phyloP scores from a whole-genome alignment of 2,797 vertebrate species.

The Galago senegalensis region DNA sequence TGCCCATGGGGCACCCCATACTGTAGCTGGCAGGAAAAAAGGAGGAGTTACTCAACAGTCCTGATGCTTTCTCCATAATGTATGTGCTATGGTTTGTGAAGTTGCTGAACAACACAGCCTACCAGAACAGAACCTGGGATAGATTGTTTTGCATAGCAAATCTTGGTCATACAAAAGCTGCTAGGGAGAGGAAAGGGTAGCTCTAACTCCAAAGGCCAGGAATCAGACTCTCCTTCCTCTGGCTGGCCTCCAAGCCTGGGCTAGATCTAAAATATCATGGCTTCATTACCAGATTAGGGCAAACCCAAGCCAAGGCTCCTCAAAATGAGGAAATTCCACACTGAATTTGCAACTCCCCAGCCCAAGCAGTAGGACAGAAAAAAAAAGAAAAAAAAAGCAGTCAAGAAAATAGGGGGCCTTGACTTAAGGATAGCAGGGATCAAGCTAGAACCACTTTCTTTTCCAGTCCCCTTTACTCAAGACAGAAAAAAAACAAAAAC shows the following conservation, averaged over 20 bases:
- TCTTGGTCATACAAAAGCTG: slow-evolving; percentile 74
- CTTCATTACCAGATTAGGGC: slow-evolving; percentile 73
- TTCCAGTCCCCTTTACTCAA: slow-evolving; percentile 67
- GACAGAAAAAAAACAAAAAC: not conserved
- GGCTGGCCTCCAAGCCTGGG: slow-evolving; percentile 58
- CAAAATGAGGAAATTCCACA: slow-evolving; percentile 67
- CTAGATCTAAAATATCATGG: slow-evolving; percentile 74
- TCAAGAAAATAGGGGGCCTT: slow-evolving; percentile 66
- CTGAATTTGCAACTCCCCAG: slow-evolving; percentile 61
- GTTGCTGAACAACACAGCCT: slow-evolving; percentile 75
- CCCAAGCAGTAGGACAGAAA: slow-evolving; percentile 56
- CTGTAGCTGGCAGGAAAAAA: slow-evolving; percentile 75
- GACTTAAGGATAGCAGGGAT: slow-evolving; percentile 64
- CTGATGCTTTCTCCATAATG: slow-evolving; percentile 80
- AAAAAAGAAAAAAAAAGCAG: slow-evolving; percentile 21
- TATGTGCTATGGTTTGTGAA: slow-evolving; percentile 80
- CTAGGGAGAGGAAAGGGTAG: slow-evolving; percentile 69
- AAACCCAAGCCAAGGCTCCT: slow-evolving; percentile 66
- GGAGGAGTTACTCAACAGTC: slow-evolving; percentile 80
- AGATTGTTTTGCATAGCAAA: slow-evolving; percentile 86
- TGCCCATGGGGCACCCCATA: slow-evolving; percentile 69
- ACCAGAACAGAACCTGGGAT: slow-evolving; percentile 76
- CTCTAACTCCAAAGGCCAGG: slow-evolving; percentile 65
- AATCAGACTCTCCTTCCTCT: slow-evolving; percentile 56
- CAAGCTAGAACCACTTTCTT: slow-evolving; percentile 67